Evolutionary conservation across 1,140 invertebrate genomes (phyloP).

Genomic region (Halesus radiatus): DNA sequence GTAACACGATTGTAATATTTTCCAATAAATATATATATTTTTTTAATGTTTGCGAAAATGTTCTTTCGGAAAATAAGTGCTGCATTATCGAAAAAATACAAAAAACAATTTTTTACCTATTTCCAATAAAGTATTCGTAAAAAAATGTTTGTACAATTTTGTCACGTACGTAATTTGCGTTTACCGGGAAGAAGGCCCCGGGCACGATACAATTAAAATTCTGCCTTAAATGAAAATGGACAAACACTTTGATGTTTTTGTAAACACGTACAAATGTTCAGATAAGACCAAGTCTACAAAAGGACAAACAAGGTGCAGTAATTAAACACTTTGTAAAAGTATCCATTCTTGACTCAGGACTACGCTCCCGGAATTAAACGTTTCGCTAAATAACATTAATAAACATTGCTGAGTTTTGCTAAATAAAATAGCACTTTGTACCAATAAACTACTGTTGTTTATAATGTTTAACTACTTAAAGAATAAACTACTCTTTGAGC

Average conservation of each 20-base stretch:
- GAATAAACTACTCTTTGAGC: no score
- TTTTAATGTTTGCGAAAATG: no score
- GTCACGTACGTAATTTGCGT: slow-evolving; percentile 39
- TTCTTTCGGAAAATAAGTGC: no score
- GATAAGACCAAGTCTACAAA: slow-evolving; percentile 40
- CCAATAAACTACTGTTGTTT: no score
- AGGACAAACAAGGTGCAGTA: background rate
- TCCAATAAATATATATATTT: no score
- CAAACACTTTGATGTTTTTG: slow-evolving; percentile 53
- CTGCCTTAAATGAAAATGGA: slow-evolving; percentile 27
- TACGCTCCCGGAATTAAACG: no score
- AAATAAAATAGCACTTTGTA: no score
- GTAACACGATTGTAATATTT: no score
- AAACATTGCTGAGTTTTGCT: no score
- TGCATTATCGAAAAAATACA: no score
- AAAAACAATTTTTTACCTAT: background rate
- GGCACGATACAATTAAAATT: slow-evolving; percentile 40
- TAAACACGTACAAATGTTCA: slow-evolving; percentile 37
- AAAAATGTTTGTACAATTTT: slow-evolving; percentile 30
- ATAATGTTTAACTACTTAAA: no score
- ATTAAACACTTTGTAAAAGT: slow-evolving; percentile 31
- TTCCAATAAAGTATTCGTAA: background rate
- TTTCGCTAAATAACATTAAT: no score
- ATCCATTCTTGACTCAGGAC: background rate
- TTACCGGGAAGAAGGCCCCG: slow-evolving; percentile 17